Evolutionary conservation across 1,140 invertebrate genomes (phyloP).

Genomic region (Tetranychus urticae): DNA sequence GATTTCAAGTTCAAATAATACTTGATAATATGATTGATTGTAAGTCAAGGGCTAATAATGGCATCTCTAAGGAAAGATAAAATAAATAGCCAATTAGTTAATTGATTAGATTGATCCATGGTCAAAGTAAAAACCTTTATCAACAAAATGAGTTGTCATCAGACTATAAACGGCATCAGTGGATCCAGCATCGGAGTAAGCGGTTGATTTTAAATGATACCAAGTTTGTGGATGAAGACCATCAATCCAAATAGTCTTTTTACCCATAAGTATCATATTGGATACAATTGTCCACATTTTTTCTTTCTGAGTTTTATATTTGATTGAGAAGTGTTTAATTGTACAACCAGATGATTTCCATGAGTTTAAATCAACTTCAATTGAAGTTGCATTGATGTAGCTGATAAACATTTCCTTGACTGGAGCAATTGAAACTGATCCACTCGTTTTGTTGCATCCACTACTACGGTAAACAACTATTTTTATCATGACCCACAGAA

Average conservation of each 20-base stretch:
- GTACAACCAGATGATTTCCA: constrained; percentile 29
- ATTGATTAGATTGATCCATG: no score
- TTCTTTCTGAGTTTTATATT: constrained; percentile 13
- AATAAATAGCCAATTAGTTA: no score
- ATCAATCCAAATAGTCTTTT: constrained; percentile 12
- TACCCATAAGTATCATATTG: neutral
- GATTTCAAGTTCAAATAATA: neutral
- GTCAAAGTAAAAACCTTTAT: neutral
- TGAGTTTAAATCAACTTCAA: constrained; percentile 23
- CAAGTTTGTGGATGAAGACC: constrained; percentile 59
- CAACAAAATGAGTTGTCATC: constrained; percentile 24
- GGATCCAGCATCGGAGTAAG: constrained; percentile 73
- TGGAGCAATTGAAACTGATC: constrained; percentile 14
- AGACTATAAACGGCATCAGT: constrained; percentile 58
- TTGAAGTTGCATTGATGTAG: constrained; percentile 20
- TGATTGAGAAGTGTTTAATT: constrained; percentile 18
- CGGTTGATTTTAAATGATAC: constrained; percentile 60
- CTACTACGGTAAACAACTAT: no score
- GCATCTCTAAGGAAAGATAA: no score
- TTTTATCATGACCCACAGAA: no score
- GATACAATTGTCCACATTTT: neutral
- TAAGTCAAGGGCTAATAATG: neutral
- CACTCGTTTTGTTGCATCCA: no score
- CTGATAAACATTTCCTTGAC: constrained; percentile 12
- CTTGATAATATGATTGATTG: neutral